Conservation (phyloP, 2,113 vertebrate genomes). For the Barbus barbus region DNA sequence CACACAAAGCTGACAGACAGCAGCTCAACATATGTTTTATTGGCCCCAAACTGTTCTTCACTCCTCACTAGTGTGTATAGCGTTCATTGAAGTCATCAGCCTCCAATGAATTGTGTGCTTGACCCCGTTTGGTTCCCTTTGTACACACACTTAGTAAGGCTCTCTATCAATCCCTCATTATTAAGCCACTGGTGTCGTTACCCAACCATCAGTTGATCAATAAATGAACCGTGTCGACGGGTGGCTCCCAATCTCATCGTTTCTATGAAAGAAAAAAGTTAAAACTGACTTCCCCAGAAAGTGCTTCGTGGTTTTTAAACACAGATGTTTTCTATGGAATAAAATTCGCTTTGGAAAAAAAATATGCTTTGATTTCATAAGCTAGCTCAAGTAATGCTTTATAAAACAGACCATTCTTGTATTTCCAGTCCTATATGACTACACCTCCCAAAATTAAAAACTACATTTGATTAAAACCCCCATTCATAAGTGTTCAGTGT, state of each 20-base stretch:
- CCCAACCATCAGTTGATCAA: constrained; percentile 49
- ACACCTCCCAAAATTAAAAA: not conserved
- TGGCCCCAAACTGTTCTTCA: constrained; percentile 8
- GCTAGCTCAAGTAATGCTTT: not conserved
- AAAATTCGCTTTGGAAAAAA: not conserved
- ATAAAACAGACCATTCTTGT: not conserved
- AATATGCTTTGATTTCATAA: too few relatives aligned
- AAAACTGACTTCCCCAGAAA: not conserved
- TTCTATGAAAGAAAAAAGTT: not conserved
- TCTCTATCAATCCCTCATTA: constrained; percentile 34
- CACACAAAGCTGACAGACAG: constrained; percentile 14
- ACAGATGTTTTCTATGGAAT: not conserved
- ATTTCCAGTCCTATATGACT: not conserved
- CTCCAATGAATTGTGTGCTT: not conserved
- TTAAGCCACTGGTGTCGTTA: constrained; percentile 44
- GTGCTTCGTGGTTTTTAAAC: not conserved
- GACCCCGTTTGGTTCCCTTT: constrained; percentile 10
- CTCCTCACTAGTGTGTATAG: not conserved
- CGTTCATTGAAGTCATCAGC: constrained; percentile 19
- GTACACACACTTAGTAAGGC: not conserved
- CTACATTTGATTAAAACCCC: not conserved
- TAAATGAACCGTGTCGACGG: constrained; percentile 27
- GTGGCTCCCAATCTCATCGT: not conserved
- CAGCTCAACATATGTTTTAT: constrained; percentile 49
- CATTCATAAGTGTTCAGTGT: not conserved